Conservation (phyloP, 2,797 vertebrate genomes). For the Fratercula arctica region DNA sequence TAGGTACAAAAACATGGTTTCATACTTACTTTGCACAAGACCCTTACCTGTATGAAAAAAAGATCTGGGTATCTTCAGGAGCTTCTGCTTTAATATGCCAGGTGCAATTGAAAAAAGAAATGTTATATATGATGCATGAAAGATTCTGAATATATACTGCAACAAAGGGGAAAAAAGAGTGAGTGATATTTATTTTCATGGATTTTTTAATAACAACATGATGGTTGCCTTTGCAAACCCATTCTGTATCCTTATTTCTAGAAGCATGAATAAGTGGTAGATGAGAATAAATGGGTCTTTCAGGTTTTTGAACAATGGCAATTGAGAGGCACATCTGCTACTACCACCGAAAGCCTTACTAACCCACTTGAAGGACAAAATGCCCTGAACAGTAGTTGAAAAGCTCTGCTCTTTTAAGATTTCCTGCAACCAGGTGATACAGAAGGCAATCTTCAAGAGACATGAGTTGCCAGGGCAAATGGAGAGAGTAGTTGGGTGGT, state of each 20-base stretch:
- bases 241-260: background rate
- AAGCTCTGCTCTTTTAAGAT: background rate
- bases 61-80: constrained; percentile 27
- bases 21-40: background rate
- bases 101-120: constrained; percentile 66
- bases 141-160: constrained; percentile 68
- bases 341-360: background rate
- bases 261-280: accelerated
- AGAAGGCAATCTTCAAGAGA: background rate
- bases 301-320: background rate
- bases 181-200: background rate
- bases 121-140: constrained; percentile 67
- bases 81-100: constrained; percentile 58
- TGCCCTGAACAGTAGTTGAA: background rate
- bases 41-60: constrained; percentile 26
- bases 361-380: background rate
- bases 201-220: background rate
- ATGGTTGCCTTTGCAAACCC: background rate
- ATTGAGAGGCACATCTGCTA: background rate
- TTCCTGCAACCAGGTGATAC: background rate
- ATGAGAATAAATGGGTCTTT: background rate
- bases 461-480: background rate
- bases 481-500: background rate
- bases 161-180: background rate
- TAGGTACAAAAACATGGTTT: background rate